Evolutionary conservation across 2,113 vertebrate genomes (phyloP), one percentile per base, ranked within the genome.

Genomic region (Orthonyx spaldingii): DNA sequence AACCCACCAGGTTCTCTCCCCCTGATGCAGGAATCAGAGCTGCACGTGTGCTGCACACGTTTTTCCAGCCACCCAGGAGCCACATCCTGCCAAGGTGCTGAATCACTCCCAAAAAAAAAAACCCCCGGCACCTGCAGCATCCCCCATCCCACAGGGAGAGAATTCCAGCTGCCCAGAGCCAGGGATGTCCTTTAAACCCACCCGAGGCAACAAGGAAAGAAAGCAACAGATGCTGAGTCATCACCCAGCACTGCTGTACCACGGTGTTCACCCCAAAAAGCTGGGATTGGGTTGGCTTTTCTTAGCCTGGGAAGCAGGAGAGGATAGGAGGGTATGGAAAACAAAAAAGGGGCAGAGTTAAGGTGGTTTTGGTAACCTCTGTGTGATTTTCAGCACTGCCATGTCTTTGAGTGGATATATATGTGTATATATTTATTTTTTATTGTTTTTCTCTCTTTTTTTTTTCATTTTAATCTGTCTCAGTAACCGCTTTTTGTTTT

Each of bases 221-320:
- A 71, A 92, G 93, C 87, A 74, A 65, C 81, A 94, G 87, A 82
- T 96, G 89, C 94, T 85, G 93, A 91, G 61, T 89, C 94, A 89
- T 21, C 35, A 35, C 6, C 52, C 78, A 52, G 80, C 17, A 1
- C 16, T 41, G 42, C 1, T 10, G 18, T 1, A 10, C n/a, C 13
- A 0, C 56, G 24, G 8, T 21, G 15, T 5, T 53, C 66, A 6
- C n/a, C 47, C 80, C 33, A 15, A 57, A 74, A 75, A 61, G 13
- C 42, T 76, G 93, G 17, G 10, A 44, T 55, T 47, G 1, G 1
- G 13, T 6, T 42, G 72, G 15, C 4, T 89, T 84, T 52, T 46
- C 59, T 46, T 1, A 13, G 23, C 28, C 47, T 0, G 30, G 76
- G 83, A 57, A 19, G 76, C 9, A 55, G 72, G 35, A 65, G 55